Base-by-base conservation (phyloP, 2,888 invertebrate genomes). In the Pseudeuparius sepicola region DNA sequence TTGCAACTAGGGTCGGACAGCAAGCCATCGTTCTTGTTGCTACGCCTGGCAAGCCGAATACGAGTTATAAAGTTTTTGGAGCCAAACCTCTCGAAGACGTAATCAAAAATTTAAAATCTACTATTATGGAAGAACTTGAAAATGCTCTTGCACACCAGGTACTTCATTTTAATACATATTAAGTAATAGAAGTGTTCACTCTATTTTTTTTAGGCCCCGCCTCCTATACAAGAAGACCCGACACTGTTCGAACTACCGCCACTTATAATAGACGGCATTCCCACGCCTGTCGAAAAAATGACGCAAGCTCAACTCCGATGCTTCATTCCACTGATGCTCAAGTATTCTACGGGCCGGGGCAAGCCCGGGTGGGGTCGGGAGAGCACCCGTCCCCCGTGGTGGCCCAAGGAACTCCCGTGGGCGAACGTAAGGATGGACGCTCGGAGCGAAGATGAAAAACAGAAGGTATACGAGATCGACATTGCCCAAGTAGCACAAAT, bases 221-320 rank as follows among this genome's bases (percentile, higher is more conserved):
- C 84, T 10, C 80, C 82, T 3, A 72, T 76, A 26, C 79, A 77
- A 55, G 93, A 94, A 55, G 93, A 90, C 68, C 88, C 93, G 3
- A 82, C 87, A 45, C 71, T 94, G 37, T 93, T 94, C 65, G 94
- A 94, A 69, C 67, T 96, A 61, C 96, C 96, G 42, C 92, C 93
- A 27, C 72, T 96, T 46, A 90, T 93, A 54, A 90, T 96, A 54
- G 94, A 96, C 66, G 94, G 94, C 44, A 96, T 94, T 60, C 94
- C 94, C 44, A 96, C 94, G 40, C 93, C 94, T 10, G 93, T 96
- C 1, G 94, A 96, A 67, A 96, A 96, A 73, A 96, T 96, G 96
- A 96, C 94, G 24, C 93, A 94, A 70, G 94, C 94, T 34, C 94
- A 96, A 65, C 68, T 96, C 40, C 66, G 96, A 52, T 93, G 93